Evolutionary conservation across 2,797 vertebrate genomes (phyloP).

Genomic region (Macropodus opercularis): DNA sequence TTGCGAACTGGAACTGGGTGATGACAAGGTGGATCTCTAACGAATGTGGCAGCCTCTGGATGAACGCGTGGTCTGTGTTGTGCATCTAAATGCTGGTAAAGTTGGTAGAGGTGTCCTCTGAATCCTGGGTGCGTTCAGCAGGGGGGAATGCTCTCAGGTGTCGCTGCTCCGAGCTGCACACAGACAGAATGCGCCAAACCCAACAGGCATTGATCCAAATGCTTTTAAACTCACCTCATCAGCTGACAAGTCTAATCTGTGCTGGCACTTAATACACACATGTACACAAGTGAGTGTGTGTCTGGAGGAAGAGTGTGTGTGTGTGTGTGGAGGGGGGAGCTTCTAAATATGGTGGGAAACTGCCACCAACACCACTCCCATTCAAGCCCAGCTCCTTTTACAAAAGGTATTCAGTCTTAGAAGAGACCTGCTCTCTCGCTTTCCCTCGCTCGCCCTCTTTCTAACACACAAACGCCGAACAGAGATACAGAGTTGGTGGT

Average conservation of each 20-base stretch:
- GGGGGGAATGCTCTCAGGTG: conserved; percentile 70
- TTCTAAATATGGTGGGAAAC: conserved; percentile 80
- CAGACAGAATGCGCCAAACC: no score
- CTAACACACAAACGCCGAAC: conserved; percentile 26
- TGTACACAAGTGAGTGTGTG: conserved; percentile 31
- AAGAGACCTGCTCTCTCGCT: conserved; percentile 67
- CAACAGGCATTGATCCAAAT: conserved; percentile 40
- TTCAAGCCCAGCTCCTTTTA: conserved; percentile 74
- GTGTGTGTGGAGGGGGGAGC: conserved; percentile 24
- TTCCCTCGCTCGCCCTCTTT: conserved; percentile 44
- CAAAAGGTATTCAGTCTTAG: conserved; percentile 78
- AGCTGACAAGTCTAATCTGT: conserved; percentile 54
- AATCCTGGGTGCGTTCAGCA: conserved; percentile 51
- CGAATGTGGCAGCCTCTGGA: not conserved
- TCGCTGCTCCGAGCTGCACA: conserved; percentile 38
- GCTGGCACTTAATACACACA: conserved; percentile 53
- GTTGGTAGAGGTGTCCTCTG: conserved; percentile 31
- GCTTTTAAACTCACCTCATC: conserved; percentile 49
- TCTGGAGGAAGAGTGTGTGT: conserved; percentile 16
- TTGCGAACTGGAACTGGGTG: not conserved
- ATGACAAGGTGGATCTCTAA: not conserved
- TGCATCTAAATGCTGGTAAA: conserved; percentile 24
- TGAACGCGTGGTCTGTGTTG: not conserved
- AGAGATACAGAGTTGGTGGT: conserved; percentile 21
- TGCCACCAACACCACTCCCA: conserved; percentile 78